Percentiles rank a stretch among this genome's conserved stretches.
Evolutionary conservation across 2,113 vertebrate species (phyloP).

Genomic region (Gallinago jamesoni): DNA sequence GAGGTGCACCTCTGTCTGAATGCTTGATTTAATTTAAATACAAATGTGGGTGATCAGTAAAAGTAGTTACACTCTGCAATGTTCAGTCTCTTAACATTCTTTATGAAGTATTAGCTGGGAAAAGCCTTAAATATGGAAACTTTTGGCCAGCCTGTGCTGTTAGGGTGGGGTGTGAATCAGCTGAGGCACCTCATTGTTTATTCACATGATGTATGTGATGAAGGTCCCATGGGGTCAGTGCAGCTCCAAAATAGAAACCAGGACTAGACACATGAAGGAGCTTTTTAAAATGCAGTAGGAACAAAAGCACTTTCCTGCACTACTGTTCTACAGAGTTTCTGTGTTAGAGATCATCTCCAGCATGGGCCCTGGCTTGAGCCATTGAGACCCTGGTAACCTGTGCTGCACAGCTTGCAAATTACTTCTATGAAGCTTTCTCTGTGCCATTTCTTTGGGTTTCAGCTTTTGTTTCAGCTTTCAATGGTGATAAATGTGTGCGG

Average conservation of each 20-base stretch:
- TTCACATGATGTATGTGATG: neutral
- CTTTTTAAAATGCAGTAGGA: neutral
- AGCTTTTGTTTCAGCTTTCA: slow-evolving; percentile 1
- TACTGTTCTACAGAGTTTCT: neutral
- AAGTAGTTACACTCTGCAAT: neutral
- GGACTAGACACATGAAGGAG: neutral
- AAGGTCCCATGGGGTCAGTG: neutral
- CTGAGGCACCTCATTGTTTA: neutral
- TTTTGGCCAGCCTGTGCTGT: neutral
- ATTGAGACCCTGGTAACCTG: neutral
- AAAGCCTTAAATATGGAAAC: neutral
- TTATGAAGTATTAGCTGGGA: neutral
- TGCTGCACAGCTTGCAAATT: neutral
- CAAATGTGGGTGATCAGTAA: neutral
- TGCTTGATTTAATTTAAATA: neutral
- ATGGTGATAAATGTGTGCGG: neutral
- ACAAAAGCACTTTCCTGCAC: neutral
- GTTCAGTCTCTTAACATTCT: neutral
- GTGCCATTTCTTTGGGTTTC: neutral
- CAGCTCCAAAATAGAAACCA: neutral
- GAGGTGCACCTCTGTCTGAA: neutral
- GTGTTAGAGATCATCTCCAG: neutral
- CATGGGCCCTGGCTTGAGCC: neutral
- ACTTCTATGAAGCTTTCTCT: neutral
- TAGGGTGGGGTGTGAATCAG: neutral